A percentile compares a stretch with the other conserved stretches of the same genome.
These are phyloP conservation scores for Cacatua alba DNA, from an alignment of 2,113 vertebrate genomes.

Conservation along the genomic window DNA sequence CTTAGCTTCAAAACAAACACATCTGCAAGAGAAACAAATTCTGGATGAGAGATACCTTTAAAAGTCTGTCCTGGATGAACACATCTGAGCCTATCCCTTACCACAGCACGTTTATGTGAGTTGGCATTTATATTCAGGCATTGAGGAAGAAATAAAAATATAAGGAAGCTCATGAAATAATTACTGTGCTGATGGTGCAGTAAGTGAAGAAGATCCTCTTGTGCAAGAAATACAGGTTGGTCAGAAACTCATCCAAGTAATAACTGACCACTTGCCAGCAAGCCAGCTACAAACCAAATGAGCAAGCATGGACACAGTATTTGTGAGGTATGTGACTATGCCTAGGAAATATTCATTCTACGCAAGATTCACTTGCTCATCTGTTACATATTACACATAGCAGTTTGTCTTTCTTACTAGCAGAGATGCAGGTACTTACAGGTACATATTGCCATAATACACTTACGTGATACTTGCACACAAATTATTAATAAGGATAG, in stretches of 20 bases:
- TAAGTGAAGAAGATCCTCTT: not conserved
- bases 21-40: not conserved
- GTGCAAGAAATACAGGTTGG: not conserved
- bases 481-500: not conserved
- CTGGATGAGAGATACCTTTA: not conserved
- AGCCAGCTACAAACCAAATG: not conserved
- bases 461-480: not conserved
- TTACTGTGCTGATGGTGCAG: not conserved
- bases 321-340: not conserved
- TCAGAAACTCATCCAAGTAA: not conserved
- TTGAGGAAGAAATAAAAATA: not conserved
- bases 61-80: not conserved
- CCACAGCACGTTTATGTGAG: not conserved
- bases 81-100: not conserved
- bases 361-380: not conserved
- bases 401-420: not conserved
- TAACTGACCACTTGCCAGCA: not conserved
- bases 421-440: not conserved
- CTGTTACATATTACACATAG: not conserved
- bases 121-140: not conserved
- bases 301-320: not conserved
- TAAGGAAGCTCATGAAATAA: conserved; percentile 6
- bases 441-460: not conserved
- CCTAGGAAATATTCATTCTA: not conserved
- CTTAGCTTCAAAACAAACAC: not conserved